These are phyloP conservation scores for Hippocampus kuda DNA, from an alignment of 2,797 vertebrate genomes.

Conservation along the genomic window DNA sequence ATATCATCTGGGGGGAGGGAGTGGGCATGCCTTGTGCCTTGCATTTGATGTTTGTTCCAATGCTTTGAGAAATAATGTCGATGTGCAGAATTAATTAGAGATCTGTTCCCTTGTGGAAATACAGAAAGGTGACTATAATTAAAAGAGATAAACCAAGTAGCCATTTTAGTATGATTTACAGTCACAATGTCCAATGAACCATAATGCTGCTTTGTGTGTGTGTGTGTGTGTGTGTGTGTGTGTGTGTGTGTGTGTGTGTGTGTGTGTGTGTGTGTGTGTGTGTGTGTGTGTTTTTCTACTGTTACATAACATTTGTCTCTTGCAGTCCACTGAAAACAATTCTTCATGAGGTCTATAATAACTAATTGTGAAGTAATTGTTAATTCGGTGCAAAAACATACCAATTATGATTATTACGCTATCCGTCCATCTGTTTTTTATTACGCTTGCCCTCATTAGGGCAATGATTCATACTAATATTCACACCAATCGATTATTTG, in stretches of 20 bases:
- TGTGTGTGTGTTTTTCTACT: neutral
- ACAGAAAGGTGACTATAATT: conserved; percentile 8
- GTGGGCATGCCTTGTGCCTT: neutral
- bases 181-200: neutral
- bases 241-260: no score
- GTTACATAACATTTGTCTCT: neutral
- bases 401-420: neutral
- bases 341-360: neutral
- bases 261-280: neutral
- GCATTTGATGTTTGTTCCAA: neutral
- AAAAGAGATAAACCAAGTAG: neutral
- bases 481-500: neutral
- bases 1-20: neutral
- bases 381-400: neutral
- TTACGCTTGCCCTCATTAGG: neutral
- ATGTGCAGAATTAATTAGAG: conserved; percentile 2
- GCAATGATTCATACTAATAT: neutral
- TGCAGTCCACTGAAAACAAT: neutral
- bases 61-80: no score
- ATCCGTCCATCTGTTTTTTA: neutral
- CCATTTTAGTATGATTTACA: neutral
- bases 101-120: neutral
- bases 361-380: neutral
- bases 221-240: neutral
- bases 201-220: neutral